Percentiles rank a stretch among this genome's conserved stretches.
phyloP scores from a whole-genome alignment of 1,140 invertebrate species.

The Zeugodacus cucurbitae region DNA sequence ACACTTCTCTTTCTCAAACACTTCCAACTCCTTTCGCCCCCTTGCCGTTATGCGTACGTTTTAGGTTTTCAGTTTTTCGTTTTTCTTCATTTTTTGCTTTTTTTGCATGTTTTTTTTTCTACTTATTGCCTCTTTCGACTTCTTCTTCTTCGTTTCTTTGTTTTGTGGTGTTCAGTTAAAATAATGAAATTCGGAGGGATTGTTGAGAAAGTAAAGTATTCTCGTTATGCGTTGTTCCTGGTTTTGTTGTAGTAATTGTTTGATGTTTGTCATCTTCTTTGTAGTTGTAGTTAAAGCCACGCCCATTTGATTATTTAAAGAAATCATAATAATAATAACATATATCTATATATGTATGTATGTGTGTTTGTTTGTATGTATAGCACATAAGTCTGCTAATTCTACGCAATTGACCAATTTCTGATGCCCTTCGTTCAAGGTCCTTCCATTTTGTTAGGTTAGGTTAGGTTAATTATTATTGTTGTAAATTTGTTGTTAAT shows the following conservation, averaged over 20 bases:
- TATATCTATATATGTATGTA: not conserved
- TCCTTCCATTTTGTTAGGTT: not conserved
- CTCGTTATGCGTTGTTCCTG: conserved; percentile 36
- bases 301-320: conserved; percentile 7
- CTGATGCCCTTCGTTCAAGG: not conserved
- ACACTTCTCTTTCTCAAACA: not conserved
- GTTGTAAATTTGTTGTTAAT: not conserved
- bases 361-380: not conserved
- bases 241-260: conserved; percentile 36
- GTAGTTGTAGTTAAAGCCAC: conserved; percentile 34
- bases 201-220: conserved; percentile 41
- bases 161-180: conserved; percentile 15
- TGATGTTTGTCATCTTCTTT: not conserved
- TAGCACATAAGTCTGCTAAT: not conserved
- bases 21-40: not conserved
- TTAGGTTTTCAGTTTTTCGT: too few species aligned
- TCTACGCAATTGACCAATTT: conserved; percentile 20
- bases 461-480: too few species aligned
- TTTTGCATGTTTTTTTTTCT: too few species aligned
- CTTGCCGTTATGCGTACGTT: too few species aligned
- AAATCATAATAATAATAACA: not conserved
- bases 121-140: conserved; percentile 23
- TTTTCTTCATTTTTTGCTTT: too few species aligned
- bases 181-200: conserved; percentile 46
- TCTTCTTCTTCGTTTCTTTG: not conserved